A percentile compares a stretch with the other conserved stretches of the same genome.
Conservation (phyloP, 2,113 vertebrate species). For the Microcebus tavaratra region DNA sequence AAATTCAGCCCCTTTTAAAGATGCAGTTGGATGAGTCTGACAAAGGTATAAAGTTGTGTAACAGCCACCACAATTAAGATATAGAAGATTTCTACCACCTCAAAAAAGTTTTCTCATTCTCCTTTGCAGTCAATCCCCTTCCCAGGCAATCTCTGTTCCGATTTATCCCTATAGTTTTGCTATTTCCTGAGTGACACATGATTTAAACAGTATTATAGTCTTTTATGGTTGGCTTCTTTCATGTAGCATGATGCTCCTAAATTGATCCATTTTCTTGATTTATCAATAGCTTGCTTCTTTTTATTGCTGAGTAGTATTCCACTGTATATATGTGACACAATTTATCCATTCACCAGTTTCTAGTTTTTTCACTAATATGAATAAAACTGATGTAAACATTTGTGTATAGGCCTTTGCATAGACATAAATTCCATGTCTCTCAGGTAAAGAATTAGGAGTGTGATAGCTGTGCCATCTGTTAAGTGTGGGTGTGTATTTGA, state of each 20-base stretch:
- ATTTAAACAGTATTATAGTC: neutral
- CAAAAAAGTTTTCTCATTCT: neutral
- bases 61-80: neutral
- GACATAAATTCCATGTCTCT: neutral
- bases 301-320: neutral
- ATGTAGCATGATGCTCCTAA: neutral
- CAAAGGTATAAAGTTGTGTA: neutral
- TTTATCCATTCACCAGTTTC: neutral
- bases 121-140: neutral
- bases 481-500: neutral
- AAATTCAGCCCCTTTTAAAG: neutral
- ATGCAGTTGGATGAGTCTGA: neutral
- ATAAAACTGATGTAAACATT: neutral
- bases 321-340: neutral
- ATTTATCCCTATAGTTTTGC: neutral
- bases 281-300: neutral
- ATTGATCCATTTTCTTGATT: neutral
- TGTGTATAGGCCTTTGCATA: neutral
- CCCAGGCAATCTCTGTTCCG: neutral
- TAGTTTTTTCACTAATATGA: neutral
- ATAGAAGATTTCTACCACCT: neutral
- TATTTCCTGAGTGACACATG: neutral
- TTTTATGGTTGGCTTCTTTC: neutral
- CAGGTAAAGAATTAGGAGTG: neutral
- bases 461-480: neutral